phyloP scores from a whole-genome alignment of 2,888 invertebrate species.

The Megalurothrips usitatus region DNA sequence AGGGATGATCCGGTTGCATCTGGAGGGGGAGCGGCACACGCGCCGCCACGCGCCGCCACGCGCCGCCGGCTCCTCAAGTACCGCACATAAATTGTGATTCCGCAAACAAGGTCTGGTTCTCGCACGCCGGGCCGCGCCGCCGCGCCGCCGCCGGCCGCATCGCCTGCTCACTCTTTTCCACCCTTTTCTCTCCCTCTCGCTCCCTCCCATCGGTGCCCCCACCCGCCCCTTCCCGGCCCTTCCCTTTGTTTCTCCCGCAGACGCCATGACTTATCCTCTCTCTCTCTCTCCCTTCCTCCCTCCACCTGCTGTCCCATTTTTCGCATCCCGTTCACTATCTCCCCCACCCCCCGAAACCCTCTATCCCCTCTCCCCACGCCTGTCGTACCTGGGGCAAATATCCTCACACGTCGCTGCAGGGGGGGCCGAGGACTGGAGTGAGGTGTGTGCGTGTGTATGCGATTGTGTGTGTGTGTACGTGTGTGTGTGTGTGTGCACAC shows the following conservation, averaged over 20 bases:
- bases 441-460: no score
- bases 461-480: no score
- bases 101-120: background rate
- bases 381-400: background rate
- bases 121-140: background rate
- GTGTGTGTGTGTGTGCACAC: no score
- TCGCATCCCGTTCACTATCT: background rate
- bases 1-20: background rate
- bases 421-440: no score
- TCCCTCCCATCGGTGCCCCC: background rate
- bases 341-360: background rate
- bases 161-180: background rate
- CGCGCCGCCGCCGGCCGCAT: background rate
- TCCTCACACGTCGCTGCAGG: background rate
- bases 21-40: background rate
- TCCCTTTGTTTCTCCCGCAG: background rate
- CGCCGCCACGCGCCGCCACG: background rate
- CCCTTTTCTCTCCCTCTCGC: background rate
- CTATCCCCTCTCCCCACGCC: no score
- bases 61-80: background rate
- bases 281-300: background rate
- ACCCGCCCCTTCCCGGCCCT: background rate
- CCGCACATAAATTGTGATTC: constrained; percentile 25
- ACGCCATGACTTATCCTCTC: background rate
- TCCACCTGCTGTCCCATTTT: constrained; percentile 1